phyloP scores from a whole-genome alignment of 2,888 invertebrate species.

The Drosophila affinis region DNA sequence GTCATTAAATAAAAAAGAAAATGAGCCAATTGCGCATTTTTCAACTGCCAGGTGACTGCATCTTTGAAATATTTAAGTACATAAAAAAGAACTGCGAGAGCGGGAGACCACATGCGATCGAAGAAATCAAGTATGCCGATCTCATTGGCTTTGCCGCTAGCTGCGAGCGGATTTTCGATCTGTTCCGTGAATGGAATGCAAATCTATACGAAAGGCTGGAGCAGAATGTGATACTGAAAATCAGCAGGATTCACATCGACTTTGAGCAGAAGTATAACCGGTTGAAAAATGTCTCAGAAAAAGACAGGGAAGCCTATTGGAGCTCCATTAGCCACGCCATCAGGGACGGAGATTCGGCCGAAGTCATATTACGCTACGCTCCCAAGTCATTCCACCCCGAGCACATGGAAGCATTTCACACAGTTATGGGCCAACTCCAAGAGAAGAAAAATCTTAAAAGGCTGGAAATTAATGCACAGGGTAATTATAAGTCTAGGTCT shows the following conservation, averaged over 20 bases:
- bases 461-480: not conserved
- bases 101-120: too few species aligned
- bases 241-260: not conserved
- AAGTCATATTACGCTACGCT: too few species aligned
- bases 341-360: too few species aligned
- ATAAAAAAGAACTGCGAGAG: not conserved
- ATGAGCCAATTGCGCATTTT: too few species aligned
- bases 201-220: not conserved
- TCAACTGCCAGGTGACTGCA: too few species aligned
- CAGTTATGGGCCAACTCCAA: conserved; percentile 6
- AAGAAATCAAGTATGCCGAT: too few species aligned
- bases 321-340: not conserved
- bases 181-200: too few species aligned
- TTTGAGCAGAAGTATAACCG: not conserved
- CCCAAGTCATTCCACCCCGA: not conserved
- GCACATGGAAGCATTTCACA: conserved; percentile 12
- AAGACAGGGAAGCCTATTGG: not conserved
- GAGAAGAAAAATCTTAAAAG: not conserved
- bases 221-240: not conserved
- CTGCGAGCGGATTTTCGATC: too few species aligned
- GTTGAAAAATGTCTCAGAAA: not conserved
- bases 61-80: conserved; percentile 14
- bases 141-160: too few species aligned
- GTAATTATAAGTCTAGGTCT: not conserved
- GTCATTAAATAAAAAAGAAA: too few species aligned